phyloP scores from a whole-genome alignment of 2,113 vertebrate genomes.

The Heteronetta atricapilla region DNA sequence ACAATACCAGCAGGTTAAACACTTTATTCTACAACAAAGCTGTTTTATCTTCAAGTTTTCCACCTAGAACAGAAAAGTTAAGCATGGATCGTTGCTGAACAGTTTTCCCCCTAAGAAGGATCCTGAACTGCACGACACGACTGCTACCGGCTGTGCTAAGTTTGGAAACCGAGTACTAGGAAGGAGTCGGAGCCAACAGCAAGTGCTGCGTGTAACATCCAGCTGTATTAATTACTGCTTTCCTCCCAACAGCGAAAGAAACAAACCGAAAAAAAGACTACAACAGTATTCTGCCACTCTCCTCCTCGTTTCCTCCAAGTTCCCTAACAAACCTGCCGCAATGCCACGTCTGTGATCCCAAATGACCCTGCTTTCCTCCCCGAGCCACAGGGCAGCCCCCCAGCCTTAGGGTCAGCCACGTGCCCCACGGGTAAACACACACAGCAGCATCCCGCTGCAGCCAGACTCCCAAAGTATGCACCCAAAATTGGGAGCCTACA shows the following conservation, averaged over 20 bases:
- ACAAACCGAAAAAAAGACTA: not conserved
- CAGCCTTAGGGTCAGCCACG: not conserved
- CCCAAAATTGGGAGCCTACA: not conserved
- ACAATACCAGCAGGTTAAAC: not conserved
- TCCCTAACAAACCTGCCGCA: not conserved
- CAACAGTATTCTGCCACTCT: not conserved
- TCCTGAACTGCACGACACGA: not conserved
- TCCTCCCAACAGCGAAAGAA: conserved; percentile 12
- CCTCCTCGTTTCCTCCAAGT: not conserved
- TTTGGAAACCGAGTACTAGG: not conserved
- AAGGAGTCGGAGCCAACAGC: not conserved
- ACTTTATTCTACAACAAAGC: not conserved
- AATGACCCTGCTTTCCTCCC: not conserved
- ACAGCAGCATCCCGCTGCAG: not conserved
- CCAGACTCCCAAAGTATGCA: not conserved
- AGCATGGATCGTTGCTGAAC: not conserved
- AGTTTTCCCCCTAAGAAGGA: not conserved
- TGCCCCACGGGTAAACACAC: not conserved
- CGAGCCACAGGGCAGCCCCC: not conserved
- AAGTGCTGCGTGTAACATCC: conserved; percentile 30
- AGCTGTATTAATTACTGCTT: conserved; percentile 57
- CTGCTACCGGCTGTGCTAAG: not conserved
- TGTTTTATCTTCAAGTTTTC: not conserved
- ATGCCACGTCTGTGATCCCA: not conserved
- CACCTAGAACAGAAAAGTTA: not conserved